Percentiles rank a stretch among this genome's conserved stretches.
Conservation (phyloP, 2,797 vertebrate species). For the Cyprinodon diabolis region DNA sequence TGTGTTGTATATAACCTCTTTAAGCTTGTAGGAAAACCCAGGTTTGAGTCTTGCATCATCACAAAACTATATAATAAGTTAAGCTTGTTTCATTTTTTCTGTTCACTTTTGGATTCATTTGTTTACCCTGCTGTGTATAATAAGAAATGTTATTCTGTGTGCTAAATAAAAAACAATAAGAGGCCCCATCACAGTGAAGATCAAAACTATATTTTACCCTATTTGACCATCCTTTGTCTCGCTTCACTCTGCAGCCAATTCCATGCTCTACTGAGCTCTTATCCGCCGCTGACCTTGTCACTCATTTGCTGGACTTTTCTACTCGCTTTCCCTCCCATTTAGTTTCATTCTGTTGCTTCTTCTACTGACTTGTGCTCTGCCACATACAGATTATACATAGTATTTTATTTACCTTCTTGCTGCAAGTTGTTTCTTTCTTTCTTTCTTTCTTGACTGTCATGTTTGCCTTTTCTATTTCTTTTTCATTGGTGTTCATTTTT, state of each 20-base stretch:
- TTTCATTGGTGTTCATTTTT: no score
- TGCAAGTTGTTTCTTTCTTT: slow-evolving; percentile 20
- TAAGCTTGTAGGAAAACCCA: no score
- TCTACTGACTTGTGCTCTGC: slow-evolving; percentile 52
- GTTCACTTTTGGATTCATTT: not conserved
- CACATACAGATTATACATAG: slow-evolving; percentile 46
- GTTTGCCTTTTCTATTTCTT: no score
- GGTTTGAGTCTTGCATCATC: no score
- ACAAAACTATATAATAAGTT: no score
- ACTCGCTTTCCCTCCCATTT: slow-evolving; percentile 52
- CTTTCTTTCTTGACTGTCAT: no score
- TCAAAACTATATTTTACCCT: not conserved
- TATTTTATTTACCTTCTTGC: slow-evolving; percentile 50
- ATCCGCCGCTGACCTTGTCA: slow-evolving; percentile 36
- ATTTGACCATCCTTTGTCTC: slow-evolving; percentile 22
- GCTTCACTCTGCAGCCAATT: slow-evolving; percentile 1
- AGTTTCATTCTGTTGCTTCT: slow-evolving; percentile 52
- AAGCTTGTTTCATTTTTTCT: not conserved
- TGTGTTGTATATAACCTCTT: no score
- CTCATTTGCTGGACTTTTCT: slow-evolving; percentile 54
- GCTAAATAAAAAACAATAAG: not conserved
- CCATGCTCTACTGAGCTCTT: slow-evolving; percentile 27
- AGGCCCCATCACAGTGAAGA: slow-evolving; percentile 6
- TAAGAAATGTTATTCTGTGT: not conserved
- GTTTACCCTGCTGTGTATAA: no score